These are phyloP conservation scores for Archivesica marissinica DNA, from an alignment of 1,140 invertebrate species.

Conservation along the genomic window DNA sequence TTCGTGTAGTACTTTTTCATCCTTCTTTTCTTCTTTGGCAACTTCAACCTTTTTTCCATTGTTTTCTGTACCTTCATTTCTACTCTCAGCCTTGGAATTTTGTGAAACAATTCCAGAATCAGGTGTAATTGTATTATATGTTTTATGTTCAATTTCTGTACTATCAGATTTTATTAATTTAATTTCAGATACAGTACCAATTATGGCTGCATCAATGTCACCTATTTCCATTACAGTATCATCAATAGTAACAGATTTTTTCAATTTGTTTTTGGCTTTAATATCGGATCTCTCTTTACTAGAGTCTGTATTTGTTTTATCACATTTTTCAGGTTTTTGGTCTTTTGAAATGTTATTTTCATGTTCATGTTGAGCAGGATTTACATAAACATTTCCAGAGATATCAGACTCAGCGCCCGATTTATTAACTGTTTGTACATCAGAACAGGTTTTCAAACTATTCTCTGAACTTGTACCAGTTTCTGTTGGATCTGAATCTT, in stretches of 20 bases:
- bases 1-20: slow-evolving; percentile 4
- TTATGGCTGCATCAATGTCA: background rate
- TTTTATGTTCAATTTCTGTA: background rate
- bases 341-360: slow-evolving; percentile 19
- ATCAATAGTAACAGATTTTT: slow-evolving; percentile 68
- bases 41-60: slow-evolving; percentile 26
- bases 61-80: slow-evolving; percentile 1
- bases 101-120: slow-evolving; percentile 17
- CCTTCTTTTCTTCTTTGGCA: slow-evolving; percentile 9
- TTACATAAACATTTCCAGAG: background rate
- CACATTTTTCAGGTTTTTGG: slow-evolving; percentile 49
- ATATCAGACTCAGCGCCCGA: background rate
- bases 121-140: background rate
- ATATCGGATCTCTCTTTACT: slow-evolving; percentile 15
- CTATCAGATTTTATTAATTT: background rate
- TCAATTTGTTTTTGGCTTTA: slow-evolving; percentile 58
- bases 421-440: background rate
- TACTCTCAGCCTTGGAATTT: background rate
- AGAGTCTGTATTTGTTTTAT: slow-evolving; percentile 29
- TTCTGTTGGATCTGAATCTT: slow-evolving; percentile 32
- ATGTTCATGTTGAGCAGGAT: slow-evolving; percentile 25
- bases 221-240: slow-evolving; percentile 52
- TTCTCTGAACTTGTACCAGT: background rate
- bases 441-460: background rate
- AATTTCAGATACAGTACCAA: background rate